Evolutionary conservation across 2,888 invertebrate species (phyloP), one percentile per base, ranked within the genome.

Genomic region (Chymomyza amoena): DNA sequence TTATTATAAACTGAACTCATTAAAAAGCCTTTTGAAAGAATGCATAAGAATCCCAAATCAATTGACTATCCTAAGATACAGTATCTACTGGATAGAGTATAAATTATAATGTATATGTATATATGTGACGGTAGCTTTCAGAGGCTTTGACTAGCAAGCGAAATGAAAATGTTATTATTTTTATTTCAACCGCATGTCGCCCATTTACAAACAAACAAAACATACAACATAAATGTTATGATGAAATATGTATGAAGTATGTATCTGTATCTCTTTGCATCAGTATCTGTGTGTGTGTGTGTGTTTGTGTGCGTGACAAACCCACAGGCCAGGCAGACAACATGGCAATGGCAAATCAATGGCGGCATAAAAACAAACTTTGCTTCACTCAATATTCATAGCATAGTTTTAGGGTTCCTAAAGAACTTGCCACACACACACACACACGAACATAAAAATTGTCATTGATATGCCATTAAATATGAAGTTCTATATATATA

Each of bases 111-210:
- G 39, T 4, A 45, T 1, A 45, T 13, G 13, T 45, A 13, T 39
- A 39, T 45, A 13, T 45, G 39, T 13, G 39, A 45, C 39, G 39
- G 39, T 45, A 45, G 13, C 39, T 45, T 45, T 13, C 39, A 45
- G 39, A 64, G 62, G 59, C 54, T 54, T 54, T 54, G 54, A 20
- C 54, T 54, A 20, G 7, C 20, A 64, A 63, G 52, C 61, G 68
- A 72, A 52, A 63, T 69, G 69, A 52, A 56, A 63, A 69, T 66
- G 62, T 57, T 69, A 65, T 75, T 51, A 61, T 69, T 56, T 68
- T 25, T 25, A 18, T 54, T 18, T 54, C 54, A 54, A 54, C 54
- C 54, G 61, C 39, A 61, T 70, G 57, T 18, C 69, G 65, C 39
- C 39, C 39, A 45, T 45, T 45, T 10, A 45, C 39, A 45, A 45